These are phyloP conservation scores for Eumacrocentrus americanus DNA, from an alignment of 2,888 invertebrate species.

Conservation along the genomic window DNA sequence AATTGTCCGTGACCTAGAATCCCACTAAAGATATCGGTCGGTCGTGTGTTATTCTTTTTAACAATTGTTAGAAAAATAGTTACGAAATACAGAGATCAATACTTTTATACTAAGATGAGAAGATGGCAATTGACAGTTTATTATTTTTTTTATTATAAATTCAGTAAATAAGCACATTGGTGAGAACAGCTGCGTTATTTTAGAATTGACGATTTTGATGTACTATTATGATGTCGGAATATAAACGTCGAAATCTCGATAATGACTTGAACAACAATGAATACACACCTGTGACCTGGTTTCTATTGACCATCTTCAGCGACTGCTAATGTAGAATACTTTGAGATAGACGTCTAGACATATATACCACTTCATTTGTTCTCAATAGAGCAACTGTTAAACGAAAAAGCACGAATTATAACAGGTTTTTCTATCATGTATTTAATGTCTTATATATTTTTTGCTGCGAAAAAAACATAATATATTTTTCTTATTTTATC, in stretches of 20 bases:
- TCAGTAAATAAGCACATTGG: too few species aligned
- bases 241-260: constrained; percentile 22
- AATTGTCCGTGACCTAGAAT: neutral
- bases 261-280: constrained; percentile 19
- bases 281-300: constrained; percentile 34
- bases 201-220: neutral
- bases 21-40: neutral
- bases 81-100: neutral
- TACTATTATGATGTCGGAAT: neutral
- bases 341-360: constrained; percentile 15
- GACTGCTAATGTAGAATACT: constrained; percentile 19
- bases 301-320: constrained; percentile 32
- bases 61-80: neutral
- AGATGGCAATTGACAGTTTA: neutral
- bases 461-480: neutral
- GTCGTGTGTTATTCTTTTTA: neutral
- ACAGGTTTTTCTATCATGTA: too few species aligned
- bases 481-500: neutral
- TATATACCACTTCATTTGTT: constrained; percentile 10
- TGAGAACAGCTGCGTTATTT: neutral
- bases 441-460: too few species aligned
- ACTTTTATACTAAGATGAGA: neutral
- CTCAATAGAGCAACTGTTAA: neutral
- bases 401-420: constrained; percentile 2
- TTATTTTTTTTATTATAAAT: too few species aligned